A percentile compares a stretch with the other conserved stretches of the same genome.
These are phyloP conservation scores for Lucifuga dentata DNA, from an alignment of 2,113 vertebrate genomes.

Conservation along the genomic window DNA sequence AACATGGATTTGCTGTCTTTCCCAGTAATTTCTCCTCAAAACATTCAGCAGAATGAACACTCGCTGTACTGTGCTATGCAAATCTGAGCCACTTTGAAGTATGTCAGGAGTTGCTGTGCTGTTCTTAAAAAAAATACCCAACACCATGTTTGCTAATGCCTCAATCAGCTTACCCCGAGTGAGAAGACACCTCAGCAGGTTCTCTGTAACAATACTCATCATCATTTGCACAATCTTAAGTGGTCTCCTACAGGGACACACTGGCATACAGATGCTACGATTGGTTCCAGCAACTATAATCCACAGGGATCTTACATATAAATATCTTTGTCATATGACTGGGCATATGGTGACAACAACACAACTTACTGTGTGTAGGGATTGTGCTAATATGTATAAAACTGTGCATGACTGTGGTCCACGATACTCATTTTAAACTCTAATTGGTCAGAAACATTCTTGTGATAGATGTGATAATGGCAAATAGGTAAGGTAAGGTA, in stretches of 20 bases:
- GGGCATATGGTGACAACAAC: slow-evolving; percentile 7
- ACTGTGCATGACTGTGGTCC: not conserved
- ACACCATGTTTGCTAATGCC: not conserved
- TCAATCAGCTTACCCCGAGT: not conserved
- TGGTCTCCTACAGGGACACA: slow-evolving; percentile 39
- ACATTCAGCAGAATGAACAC: slow-evolving; percentile 5
- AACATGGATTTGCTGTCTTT: slow-evolving; percentile 14
- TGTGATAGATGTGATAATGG: slow-evolving; percentile 10
- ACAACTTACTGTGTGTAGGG: no score
- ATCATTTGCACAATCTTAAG: slow-evolving; percentile 55
- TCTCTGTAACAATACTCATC: slow-evolving; percentile 48
- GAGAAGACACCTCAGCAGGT: slow-evolving; percentile 41
- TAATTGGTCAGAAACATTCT: slow-evolving; percentile 1
- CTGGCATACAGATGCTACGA: not conserved
- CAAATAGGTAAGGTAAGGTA: no score
- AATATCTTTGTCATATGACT: not conserved
- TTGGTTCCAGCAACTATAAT: slow-evolving; percentile 16
- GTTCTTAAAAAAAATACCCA: slow-evolving; percentile 14
- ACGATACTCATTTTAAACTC: not conserved
- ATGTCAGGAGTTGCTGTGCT: slow-evolving; percentile 21
- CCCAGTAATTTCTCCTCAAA: slow-evolving; percentile 1
- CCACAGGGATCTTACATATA: not conserved
- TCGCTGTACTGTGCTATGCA: no score
- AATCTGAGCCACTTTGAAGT: not conserved
- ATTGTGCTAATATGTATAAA: not conserved